These are phyloP conservation scores for Myiozetetes cayanensis DNA, from an alignment of 2,113 vertebrate species.

Conservation along the genomic window DNA sequence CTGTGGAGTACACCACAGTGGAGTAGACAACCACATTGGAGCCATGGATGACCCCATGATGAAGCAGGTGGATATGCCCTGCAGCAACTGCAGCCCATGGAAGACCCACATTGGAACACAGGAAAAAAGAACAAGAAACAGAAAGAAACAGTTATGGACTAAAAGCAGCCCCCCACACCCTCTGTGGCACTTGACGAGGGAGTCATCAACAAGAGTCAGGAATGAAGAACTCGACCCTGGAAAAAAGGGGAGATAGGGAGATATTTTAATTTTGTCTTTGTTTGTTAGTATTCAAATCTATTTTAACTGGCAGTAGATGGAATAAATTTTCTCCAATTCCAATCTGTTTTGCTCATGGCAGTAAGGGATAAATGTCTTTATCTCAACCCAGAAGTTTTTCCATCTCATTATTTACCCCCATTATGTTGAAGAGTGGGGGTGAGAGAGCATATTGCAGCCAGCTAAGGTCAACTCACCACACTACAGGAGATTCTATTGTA, in stretches of 20 bases:
- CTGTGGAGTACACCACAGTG: not conserved
- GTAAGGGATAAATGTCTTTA: not conserved
- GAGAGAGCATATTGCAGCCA: not conserved
- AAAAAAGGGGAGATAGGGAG: not conserved
- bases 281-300: not conserved
- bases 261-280: not conserved
- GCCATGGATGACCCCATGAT: not conserved
- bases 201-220: not conserved
- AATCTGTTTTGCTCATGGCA: not conserved
- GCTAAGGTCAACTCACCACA: not conserved
- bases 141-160: not conserved
- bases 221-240: not conserved
- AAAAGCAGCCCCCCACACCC: accelerated
- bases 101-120: not conserved
- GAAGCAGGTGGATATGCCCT: not conserved
- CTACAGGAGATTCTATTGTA: not conserved
- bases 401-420: not conserved
- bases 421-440: not conserved
- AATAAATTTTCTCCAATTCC: not conserved
- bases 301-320: not conserved
- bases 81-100: not conserved
- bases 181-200: not conserved
- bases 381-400: not conserved
- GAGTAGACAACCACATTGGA: not conserved
- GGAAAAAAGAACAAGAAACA: not conserved